A percentile compares a stretch with the other conserved stretches of the same genome.
Evolutionary conservation across 2,113 vertebrate genomes (phyloP).

Genomic region (Triplophysa dalaica): DNA sequence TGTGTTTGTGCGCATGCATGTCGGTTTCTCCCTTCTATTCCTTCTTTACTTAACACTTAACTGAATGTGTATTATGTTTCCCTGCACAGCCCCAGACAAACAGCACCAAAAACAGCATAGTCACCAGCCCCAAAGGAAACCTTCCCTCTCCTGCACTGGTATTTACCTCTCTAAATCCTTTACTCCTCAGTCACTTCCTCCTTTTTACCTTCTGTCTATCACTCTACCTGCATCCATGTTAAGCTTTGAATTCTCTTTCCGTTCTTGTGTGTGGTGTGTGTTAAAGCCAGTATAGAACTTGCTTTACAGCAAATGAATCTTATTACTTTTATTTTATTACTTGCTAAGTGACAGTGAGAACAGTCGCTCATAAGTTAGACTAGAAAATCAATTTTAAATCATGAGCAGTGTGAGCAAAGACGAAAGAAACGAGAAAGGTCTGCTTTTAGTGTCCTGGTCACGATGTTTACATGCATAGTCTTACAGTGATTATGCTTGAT

Average conservation of each 20-base stretch:
- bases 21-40: slow-evolving; percentile 20
- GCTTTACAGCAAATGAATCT: too few relatives aligned
- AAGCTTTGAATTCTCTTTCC: slow-evolving; percentile 40
- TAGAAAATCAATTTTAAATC: too few relatives aligned
- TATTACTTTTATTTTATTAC: too few relatives aligned
- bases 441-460: too few relatives aligned
- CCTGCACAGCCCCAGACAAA: slow-evolving; percentile 91
- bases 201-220: slow-evolving; percentile 26
- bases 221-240: slow-evolving; percentile 27
- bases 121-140: slow-evolving; percentile 94
- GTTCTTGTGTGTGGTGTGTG: slow-evolving; percentile 3
- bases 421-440: too few relatives aligned
- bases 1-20: slow-evolving; percentile 34
- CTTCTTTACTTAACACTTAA: slow-evolving; percentile 38
- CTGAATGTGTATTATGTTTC: slow-evolving; percentile 51
- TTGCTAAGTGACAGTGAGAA: too few relatives aligned
- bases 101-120: slow-evolving; percentile 94
- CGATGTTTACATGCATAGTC: not conserved
- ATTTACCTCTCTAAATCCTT: slow-evolving; percentile 71
- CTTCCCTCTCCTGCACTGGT: slow-evolving; percentile 91
- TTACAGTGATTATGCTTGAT: too few relatives aligned
- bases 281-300: not conserved
- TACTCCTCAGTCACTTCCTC: slow-evolving; percentile 33
- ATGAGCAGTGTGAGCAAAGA: too few relatives aligned
- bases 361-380: too few relatives aligned